Conservation (phyloP, 35 echinoderm and acorn worm species). For the Apostichopus californicus region DNA sequence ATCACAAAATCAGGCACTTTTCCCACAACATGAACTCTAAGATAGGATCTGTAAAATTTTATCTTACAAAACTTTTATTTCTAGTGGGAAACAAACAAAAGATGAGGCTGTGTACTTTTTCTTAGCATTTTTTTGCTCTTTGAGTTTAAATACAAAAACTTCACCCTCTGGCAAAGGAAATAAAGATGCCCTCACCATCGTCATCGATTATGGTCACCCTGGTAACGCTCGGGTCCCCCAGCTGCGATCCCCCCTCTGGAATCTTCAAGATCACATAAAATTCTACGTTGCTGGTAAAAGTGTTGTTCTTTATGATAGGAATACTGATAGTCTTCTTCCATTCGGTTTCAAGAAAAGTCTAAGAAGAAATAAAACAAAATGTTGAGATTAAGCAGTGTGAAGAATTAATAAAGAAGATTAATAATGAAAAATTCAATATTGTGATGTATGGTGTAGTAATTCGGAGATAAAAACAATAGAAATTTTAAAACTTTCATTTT, state of each 20-base stretch:
- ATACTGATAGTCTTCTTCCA: slow-evolving; percentile 83
- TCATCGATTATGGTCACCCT: slow-evolving; percentile 99
- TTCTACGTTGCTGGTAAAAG: slow-evolving; percentile 91
- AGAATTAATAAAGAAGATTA: too few relatives aligned
- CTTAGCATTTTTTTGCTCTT: not conserved
- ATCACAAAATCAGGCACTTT: too few relatives aligned
- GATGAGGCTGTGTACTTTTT: not conserved
- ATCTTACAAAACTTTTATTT: too few relatives aligned
- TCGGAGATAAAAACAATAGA: too few relatives aligned
- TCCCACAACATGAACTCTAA: too few relatives aligned
- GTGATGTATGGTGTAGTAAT: too few relatives aligned
- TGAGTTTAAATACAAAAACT: not conserved
- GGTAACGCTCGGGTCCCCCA: slow-evolving; percentile 91
- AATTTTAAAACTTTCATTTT: too few relatives aligned
- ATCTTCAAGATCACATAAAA: slow-evolving; percentile 96
- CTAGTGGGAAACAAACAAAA: not conserved
- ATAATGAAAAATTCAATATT: too few relatives aligned
- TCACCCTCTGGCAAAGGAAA: not conserved
- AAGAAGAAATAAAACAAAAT: not conserved
- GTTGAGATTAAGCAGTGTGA: too few relatives aligned
- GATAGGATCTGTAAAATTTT: too few relatives aligned
- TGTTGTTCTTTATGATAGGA: slow-evolving; percentile 95
- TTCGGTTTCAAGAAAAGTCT: slow-evolving; percentile 85
- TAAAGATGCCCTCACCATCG: slow-evolving; percentile 73
- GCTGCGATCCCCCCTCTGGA: slow-evolving; percentile 61